Evolutionary conservation across 1,140 invertebrate genomes (phyloP).

Genomic region (Drosophila neocordata): DNA sequence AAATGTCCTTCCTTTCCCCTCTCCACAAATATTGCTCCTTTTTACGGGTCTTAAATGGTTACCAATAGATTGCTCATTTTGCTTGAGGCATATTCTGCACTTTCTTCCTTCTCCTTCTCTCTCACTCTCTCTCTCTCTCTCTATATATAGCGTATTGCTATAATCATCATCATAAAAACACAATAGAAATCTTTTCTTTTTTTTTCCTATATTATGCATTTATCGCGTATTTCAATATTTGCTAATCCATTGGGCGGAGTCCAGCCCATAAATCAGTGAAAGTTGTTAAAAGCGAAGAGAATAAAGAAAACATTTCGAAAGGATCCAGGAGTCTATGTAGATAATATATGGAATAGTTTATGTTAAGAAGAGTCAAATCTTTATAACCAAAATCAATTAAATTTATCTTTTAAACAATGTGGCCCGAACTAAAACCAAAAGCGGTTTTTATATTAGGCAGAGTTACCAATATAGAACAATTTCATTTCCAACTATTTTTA

Average conservation of each 20-base stretch:
- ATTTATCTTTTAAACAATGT: too few relatives aligned
- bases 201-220: conserved; percentile 8
- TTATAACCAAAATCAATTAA: too few relatives aligned
- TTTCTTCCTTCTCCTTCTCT: conserved; percentile 29
- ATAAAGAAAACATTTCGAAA: too few relatives aligned
- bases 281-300: conserved; percentile 14
- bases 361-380: too few relatives aligned
- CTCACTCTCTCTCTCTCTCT: conserved; percentile 38
- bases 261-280: conserved; percentile 54
- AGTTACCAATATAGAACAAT: too few relatives aligned
- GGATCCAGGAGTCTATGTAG: too few relatives aligned
- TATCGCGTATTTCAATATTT: conserved; percentile 43
- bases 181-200: conserved; percentile 46
- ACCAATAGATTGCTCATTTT: conserved; percentile 61
- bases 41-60: conserved; percentile 67
- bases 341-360: too few relatives aligned
- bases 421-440: too few relatives aligned
- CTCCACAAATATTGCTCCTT: conserved; percentile 28
- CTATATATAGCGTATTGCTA: conserved; percentile 61
- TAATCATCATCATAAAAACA: conserved; percentile 59
- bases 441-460: too few relatives aligned
- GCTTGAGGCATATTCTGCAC: conserved; percentile 48
- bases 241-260: conserved; percentile 70
- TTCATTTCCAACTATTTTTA: too few relatives aligned
- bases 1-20: conserved; percentile 40